Percentiles rank a stretch among this genome's conserved stretches.
Conservation (phyloP, 2,888 invertebrate genomes). For the Drosophila paucipuncta region DNA sequence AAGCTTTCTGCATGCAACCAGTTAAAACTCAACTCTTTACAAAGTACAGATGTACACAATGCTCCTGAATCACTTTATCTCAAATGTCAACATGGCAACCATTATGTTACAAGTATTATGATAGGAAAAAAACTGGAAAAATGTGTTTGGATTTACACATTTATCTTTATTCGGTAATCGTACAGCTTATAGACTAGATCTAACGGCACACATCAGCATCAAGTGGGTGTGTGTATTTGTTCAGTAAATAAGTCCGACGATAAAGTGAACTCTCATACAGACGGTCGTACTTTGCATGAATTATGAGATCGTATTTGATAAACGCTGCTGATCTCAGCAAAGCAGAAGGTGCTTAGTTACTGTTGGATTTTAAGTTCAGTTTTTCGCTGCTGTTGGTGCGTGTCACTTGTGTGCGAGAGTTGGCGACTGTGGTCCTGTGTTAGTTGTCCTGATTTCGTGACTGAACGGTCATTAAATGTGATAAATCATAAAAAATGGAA, state of each 20-base stretch:
- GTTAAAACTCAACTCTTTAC: slow-evolving; percentile 14
- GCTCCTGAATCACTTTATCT: slow-evolving; percentile 3
- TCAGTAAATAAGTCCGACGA: slow-evolving; percentile 40
- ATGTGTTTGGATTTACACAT: neutral
- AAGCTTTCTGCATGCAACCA: slow-evolving; percentile 6
- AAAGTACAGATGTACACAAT: neutral
- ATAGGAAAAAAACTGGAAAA: slow-evolving; percentile 36
- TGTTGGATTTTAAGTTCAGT: slow-evolving; percentile 46
- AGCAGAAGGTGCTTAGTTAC: slow-evolving; percentile 28
- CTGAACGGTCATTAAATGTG: neutral
- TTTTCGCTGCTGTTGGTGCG: slow-evolving; percentile 28
- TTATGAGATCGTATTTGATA: slow-evolving; percentile 58
- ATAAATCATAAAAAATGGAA: neutral
- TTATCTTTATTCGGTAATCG: slow-evolving; percentile 15
- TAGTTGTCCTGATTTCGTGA: slow-evolving; percentile 8
- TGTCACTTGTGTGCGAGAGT: slow-evolving; percentile 43
- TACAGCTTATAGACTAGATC: slow-evolving; percentile 4
- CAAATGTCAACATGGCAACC: slow-evolving; percentile 8
- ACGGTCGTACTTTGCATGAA: slow-evolving; percentile 45
- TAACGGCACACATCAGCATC: slow-evolving; percentile 4
- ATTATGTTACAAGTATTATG: neutral
- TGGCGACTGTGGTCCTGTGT: slow-evolving; percentile 18
- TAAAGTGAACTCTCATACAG: slow-evolving; percentile 35
- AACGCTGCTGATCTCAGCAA: slow-evolving; percentile 35
- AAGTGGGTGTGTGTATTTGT: slow-evolving; percentile 44